Percentiles rank a stretch among this genome's conserved stretches.
Conservation (phyloP, 2,797 vertebrate genomes). For the Odontamblyopus lacepedii region DNA sequence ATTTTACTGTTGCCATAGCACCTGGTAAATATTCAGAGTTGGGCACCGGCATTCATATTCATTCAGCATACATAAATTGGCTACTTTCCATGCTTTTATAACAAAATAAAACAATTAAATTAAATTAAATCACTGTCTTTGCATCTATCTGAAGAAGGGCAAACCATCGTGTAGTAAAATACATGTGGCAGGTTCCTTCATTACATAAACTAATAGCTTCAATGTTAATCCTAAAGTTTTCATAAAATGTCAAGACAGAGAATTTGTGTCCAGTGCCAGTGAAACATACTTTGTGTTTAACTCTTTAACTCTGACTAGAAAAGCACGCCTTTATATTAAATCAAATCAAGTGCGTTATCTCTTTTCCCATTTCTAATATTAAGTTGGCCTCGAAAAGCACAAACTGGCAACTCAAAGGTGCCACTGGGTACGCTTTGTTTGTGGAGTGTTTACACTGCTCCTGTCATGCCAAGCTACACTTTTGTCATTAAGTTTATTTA, state of each 20-base stretch:
- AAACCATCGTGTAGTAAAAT: too few relatives aligned
- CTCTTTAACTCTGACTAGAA: not conserved
- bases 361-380: slow-evolving; percentile 3
- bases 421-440: not conserved
- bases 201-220: not conserved
- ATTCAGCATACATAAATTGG: too few relatives aligned
- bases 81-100: too few relatives aligned
- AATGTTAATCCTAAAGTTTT: not conserved
- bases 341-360: not conserved
- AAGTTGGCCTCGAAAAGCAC: not conserved
- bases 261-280: not conserved
- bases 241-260: not conserved
- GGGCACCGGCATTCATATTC: too few relatives aligned
- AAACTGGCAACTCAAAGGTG: not conserved
- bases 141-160: too few relatives aligned
- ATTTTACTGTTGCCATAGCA: too few relatives aligned
- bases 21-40: too few relatives aligned
- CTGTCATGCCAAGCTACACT: slow-evolving; percentile 4
- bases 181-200: not conserved
- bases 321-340: not conserved
- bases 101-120: too few relatives aligned
- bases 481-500: slow-evolving; percentile 1
- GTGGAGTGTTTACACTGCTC: not conserved
- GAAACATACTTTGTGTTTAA: not conserved
- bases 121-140: too few relatives aligned